Evolutionary conservation across 2,888 invertebrate species (phyloP), one percentile per base, ranked within the genome.

Genomic region (Trypoxylon attenuatum): DNA sequence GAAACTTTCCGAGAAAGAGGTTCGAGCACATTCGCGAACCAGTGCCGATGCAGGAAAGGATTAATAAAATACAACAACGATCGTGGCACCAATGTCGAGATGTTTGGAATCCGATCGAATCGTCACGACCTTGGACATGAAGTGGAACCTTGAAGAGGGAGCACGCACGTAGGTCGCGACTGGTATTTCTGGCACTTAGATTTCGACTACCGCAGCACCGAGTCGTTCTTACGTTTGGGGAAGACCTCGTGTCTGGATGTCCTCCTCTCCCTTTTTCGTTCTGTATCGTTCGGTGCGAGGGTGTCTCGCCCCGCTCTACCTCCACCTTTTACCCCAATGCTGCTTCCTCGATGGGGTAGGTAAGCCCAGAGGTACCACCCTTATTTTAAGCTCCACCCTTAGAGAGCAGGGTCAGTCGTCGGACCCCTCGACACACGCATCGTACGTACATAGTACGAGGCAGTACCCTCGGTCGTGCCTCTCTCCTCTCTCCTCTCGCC

Each of bases 341-440:
- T 54, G 70, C 53, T 71, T 61, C n/a, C 56, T 33, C 66, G 66
- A 71, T 57, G 64, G 76, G 62, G 69, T 73, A 76, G 70, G 65
- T 70, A 63, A 74, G 67, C 72, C 45, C 47, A 52, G 49, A 68
- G 65, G 81, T 76, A 77, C 79, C 83, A 84, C 85, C 84, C 84
- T 84, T 84, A 78, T 73, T 81, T 80, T 82, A 85, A 84, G 84
- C 85, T 83, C 85, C 85, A 84, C 85, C 85, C 84, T 85, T 82
- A 61, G 67, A n/a, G 53, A 68, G 71, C 73, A 76, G 77, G 78
- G 79, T 82, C 80, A 77, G 73, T 68, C 66, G 70, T 58, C 68
- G 55, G 63, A 42, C 51, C 63, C 49, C 69, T 45, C 43, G n/a
- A n/a, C n/a, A n/a, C n/a, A n/a, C n/a, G n/a, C n/a, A n/a, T n/a